Evolutionary conservation across 2,888 invertebrate genomes (phyloP), one percentile per base, ranked within the genome.

Genomic region (Anodontia alba): DNA sequence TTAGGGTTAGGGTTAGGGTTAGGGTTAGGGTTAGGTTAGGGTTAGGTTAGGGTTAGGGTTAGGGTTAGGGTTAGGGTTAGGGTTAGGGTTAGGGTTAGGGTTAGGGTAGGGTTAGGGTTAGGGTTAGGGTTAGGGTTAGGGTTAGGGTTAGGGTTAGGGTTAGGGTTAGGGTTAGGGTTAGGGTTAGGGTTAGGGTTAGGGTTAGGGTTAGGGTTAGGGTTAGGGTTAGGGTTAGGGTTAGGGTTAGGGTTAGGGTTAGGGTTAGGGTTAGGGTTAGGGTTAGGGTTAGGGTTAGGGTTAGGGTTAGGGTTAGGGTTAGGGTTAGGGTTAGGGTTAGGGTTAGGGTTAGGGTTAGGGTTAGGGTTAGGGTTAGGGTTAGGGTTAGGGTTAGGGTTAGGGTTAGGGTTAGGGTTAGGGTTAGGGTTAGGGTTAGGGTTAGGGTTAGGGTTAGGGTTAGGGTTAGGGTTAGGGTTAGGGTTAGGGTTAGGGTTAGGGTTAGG

Each of bases 131-230:
- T 54, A 54, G 54, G 54, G 54, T 38, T 36, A 69, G 69, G 69
- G 69, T 38, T 38, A 69, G 36, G 69, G 69, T 38, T 69, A 69
- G 69, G 69, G 69, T 69, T 38, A 69, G 69, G 69, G 69, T 38
- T 38, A 38, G 69, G 69, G 69, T 69, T 38, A 69, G 69, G 82
- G 84, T 84, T 84, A 84, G 80, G 82, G 82, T 87, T 86, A 81
- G 76, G 81, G 86, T 83, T 78, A 71, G 78, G 82, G 78, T 80
- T 80, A 78, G 78, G 76, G 76, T 79, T 79, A 79, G 77, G 84
- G 78, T 78, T 78, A 71, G 46, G 46, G 8, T 46, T 15, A 20
- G 46, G 46, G 8, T 46, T 15, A 20, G 46, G 46, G 23, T 54
- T 26, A 15, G 69, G 26, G 1, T 46, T 15, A 23, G 69, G 36